A percentile compares a stretch with the other conserved stretches of the same genome.
Conservation (phyloP, 2,888 invertebrate genomes). For the Pediacus dermestoides region DNA sequence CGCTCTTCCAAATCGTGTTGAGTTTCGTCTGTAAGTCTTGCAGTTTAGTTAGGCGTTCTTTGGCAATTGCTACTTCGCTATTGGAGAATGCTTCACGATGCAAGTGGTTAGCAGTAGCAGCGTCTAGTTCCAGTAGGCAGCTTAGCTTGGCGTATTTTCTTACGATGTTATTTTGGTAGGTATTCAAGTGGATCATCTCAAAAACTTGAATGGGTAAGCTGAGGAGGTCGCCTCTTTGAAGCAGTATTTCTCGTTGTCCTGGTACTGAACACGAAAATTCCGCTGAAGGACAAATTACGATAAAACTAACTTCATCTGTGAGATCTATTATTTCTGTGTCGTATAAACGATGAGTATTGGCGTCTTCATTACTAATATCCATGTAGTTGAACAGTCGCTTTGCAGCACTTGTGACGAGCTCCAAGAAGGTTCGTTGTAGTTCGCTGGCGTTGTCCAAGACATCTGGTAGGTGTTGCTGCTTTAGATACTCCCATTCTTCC, state of each 20-base stretch:
- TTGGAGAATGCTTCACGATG: conserved; percentile 94
- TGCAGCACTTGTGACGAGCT: conserved; percentile 70
- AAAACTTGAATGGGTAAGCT: conserved; percentile 91
- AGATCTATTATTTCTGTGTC: conserved; percentile 93
- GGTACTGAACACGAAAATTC: conserved; percentile 91
- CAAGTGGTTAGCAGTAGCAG: conserved; percentile 85
- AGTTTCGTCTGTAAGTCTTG: conserved; percentile 82
- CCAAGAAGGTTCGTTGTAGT: conserved; percentile 77
- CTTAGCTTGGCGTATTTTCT: conserved; percentile 89
- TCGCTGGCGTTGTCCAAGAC: conserved; percentile 60
- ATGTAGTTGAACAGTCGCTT: conserved; percentile 75
- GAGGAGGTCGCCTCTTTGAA: conserved; percentile 80
- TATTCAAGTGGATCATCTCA: conserved; percentile 91
- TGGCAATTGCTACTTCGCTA: conserved; percentile 80
- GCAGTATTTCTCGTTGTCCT: conserved; percentile 78
- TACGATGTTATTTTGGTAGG: conserved; percentile 88
- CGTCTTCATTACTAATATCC: conserved; percentile 71
- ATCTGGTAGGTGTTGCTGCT: conserved; percentile 56
- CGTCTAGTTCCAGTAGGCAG: conserved; percentile 89
- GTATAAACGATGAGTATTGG: conserved; percentile 76
- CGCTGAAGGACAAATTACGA: conserved; percentile 88
- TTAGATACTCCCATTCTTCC: conserved; percentile 94
- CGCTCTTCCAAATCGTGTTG: conserved; percentile 88
- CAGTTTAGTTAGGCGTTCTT: conserved; percentile 76
- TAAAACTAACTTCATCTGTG: conserved; percentile 83